A percentile compares a stretch with the other conserved stretches of the same genome.
These are phyloP conservation scores for Salpingus planirostris DNA, from an alignment of 2,888 invertebrate species.

Conservation along the genomic window DNA sequence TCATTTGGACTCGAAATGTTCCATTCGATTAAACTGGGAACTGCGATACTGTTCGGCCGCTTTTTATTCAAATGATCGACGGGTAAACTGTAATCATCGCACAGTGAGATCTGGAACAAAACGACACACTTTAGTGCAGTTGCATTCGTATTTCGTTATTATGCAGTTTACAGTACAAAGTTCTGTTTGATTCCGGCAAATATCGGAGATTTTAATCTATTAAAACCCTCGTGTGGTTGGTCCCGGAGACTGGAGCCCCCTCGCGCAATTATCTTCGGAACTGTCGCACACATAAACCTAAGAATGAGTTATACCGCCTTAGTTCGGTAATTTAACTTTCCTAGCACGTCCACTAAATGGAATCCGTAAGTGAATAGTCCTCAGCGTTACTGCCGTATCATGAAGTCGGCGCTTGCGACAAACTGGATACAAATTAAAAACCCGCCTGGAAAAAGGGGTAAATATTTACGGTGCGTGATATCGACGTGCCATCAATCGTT, in stretches of 20 bases:
- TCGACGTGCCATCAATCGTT: slow-evolving; percentile 7
- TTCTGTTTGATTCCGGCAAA: too few species aligned
- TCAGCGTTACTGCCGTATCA: too few species aligned
- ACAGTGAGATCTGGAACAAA: slow-evolving; percentile 66
- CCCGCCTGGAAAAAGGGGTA: too few species aligned
- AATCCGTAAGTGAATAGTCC: too few species aligned
- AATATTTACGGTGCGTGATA: too few species aligned
- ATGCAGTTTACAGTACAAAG: background rate
- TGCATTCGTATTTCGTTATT: background rate
- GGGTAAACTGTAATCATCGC: slow-evolving; percentile 81
- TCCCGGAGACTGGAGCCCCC: slow-evolving; percentile 4
- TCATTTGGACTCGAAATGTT: slow-evolving; percentile 45
- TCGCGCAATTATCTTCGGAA: slow-evolving; percentile 8
- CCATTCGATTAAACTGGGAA: slow-evolving; percentile 55
- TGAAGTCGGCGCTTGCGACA: too few species aligned
- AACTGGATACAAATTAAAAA: too few species aligned
- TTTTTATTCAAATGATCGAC: slow-evolving; percentile 65
- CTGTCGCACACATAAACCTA: slow-evolving; percentile 19
- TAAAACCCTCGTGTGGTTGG: slow-evolving; percentile 4
- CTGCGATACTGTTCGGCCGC: slow-evolving; percentile 54
- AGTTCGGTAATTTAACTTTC: slow-evolving; percentile 26
- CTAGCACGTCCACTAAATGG: slow-evolving; percentile 21
- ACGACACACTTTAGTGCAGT: slow-evolving; percentile 9
- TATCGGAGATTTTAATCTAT: slow-evolving; percentile 6
- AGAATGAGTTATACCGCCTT: slow-evolving; percentile 27